Evolutionary conservation across 2,797 vertebrate species (phyloP).

Genomic region (Hippocampus kuda): DNA sequence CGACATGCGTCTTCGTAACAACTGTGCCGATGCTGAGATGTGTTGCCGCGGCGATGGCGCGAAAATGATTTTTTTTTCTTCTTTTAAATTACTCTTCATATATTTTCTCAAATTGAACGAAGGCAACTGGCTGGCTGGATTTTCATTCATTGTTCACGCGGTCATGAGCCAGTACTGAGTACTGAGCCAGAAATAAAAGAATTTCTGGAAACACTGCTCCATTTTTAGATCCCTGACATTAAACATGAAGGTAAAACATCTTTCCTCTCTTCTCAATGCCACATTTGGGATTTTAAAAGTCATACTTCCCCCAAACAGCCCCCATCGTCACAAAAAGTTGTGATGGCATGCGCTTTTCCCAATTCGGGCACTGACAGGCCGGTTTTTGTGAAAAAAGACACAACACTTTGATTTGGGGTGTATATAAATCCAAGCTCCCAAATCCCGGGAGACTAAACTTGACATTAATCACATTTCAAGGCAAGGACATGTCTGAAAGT

Average conservation of each 20-base stretch:
- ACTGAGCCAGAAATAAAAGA: no score
- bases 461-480: slow-evolving; percentile 50
- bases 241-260: neutral
- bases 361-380: slow-evolving; percentile 9
- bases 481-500: slow-evolving; percentile 28
- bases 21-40: neutral
- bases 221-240: no score
- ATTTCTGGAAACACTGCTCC: no score
- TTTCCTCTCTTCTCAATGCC: neutral
- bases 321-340: neutral
- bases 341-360: neutral
- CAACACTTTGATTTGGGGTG: slow-evolving; percentile 15
- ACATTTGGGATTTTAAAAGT: slow-evolving; percentile 2
- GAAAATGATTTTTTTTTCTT: no score
- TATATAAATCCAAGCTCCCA: slow-evolving; percentile 18
- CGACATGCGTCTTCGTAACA: slow-evolving; percentile 8
- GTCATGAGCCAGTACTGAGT: no score
- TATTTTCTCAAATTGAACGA: no score
- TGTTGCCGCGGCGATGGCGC: neutral
- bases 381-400: slow-evolving; percentile 11
- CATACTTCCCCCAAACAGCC: neutral
- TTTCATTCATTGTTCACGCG: no score
- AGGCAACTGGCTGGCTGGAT: no score
- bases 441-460: slow-evolving; percentile 36
- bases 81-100: no score